Percentiles rank a stretch among this genome's conserved stretches.
Conservation (phyloP, 2,113 vertebrate species). For the Pseudopipra pipra region DNA sequence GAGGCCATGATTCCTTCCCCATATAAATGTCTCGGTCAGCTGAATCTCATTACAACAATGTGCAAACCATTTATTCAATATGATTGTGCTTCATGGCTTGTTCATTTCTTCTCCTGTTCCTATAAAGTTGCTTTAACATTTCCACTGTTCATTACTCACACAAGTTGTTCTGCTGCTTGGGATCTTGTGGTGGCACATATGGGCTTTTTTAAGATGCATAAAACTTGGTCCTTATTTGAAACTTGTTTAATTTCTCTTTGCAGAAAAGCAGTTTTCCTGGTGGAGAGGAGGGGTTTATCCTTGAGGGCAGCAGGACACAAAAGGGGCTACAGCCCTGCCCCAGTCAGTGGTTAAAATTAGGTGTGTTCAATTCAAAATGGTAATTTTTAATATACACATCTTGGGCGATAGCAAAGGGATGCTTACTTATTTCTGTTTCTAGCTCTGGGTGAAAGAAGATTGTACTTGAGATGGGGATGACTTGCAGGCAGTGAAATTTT, state of each 20-base stretch:
- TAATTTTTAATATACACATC: neutral
- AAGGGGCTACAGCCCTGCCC: neutral
- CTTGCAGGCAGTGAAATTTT: constrained; percentile 22
- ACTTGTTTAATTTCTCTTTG: neutral
- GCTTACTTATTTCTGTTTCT: neutral
- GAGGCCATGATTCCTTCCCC: neutral
- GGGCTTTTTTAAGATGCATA: neutral
- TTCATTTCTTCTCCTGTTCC: neutral
- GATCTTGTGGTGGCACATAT: neutral
- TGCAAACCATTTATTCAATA: constrained; percentile 13
- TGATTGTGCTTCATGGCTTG: neutral
- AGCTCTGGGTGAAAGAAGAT: neutral
- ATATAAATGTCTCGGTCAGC: constrained; percentile 1
- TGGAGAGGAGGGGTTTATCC: neutral
- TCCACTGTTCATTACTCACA: neutral
- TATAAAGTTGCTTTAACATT: neutral
- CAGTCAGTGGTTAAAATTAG: neutral
- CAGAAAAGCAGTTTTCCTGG: neutral
- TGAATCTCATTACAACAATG: constrained; percentile 12
- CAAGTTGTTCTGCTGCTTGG: neutral
- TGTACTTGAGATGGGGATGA: neutral
- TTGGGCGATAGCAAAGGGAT: neutral
- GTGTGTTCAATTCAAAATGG: neutral
- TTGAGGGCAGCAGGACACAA: neutral
- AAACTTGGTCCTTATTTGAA: neutral